Evolutionary conservation across 2,797 vertebrate genomes (phyloP), one percentile per base, ranked within the genome.

Genomic region (Sebastes umbrosus): DNA sequence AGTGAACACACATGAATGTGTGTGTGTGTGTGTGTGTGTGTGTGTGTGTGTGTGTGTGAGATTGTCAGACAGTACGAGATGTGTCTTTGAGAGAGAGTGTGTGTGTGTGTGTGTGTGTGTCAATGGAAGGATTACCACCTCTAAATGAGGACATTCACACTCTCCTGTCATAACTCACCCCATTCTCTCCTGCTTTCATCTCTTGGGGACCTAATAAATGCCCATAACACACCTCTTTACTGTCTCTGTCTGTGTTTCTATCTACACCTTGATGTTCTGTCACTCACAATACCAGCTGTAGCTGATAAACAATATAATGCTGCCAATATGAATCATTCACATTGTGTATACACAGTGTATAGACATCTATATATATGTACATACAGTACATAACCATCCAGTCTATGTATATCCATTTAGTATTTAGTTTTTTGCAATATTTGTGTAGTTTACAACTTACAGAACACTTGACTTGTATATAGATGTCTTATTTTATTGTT

Each of bases 131-230:
- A 88, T 90, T 88, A 86, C 3, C 81, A 83, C 79, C 80, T 85
- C 71, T 79, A 83, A 88, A 93, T 88, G 80, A 90, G 83, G 77
- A 82, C 68, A 77, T 89, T 91, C 70, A 81, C 88, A 83, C 85
- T 69, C 65, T 69, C 50, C 57, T 59, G 71, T 79, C 85, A 83
- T 34, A 69, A 86, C 50, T 80, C 79, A 62, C 55, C 75, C 31
- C 20, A 32, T 80, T 58, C 67, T 50, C 65, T 27, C 64, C 55
- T 63, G n/a, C 54, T 70, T 72, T 87, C 70, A 87, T 77, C 31
- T 64, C 72, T 18, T 27, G 8, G 27, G n/a, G 29, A 32, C n/a
- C 25, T 36, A 63, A 74, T 70, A 80, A 72, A 80, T 43, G 39
- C 1, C 39, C 31, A 27, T 8, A 63, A 78, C 22, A 59, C 52